phyloP scores from a whole-genome alignment of 2,113 vertebrate genomes.

The Alosa alosa region DNA sequence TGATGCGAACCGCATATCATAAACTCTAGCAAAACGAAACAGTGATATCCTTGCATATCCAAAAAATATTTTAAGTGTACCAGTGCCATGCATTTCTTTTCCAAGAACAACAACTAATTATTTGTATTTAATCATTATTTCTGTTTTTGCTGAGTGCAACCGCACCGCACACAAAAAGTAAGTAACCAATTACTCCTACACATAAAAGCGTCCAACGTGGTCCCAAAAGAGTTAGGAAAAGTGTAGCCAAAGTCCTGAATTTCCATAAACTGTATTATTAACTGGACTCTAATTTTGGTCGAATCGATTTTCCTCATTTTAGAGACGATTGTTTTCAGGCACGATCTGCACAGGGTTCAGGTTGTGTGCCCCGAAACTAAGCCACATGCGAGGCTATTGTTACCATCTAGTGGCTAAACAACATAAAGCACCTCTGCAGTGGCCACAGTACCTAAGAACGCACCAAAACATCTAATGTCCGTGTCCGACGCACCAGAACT shows the following conservation, averaged over 20 bases:
- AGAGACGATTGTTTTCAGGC: not conserved
- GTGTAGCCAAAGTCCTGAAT: not conserved
- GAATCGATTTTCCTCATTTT: not conserved
- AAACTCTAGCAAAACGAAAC: not conserved
- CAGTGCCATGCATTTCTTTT: not conserved
- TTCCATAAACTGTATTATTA: not conserved
- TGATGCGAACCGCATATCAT: not conserved
- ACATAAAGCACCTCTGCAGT: conserved; percentile 44
- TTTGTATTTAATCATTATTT: not conserved
- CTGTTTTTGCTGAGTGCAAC: not conserved
- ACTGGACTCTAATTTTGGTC: not conserved
- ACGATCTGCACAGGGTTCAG: not conserved
- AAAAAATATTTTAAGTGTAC: no score
- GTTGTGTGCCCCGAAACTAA: conserved; percentile 18
- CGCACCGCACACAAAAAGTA: not conserved
- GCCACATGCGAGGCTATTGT: conserved; percentile 57
- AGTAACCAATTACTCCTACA: not conserved
- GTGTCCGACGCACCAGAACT: not conserved
- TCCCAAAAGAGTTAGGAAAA: not conserved
- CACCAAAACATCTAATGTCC: not conserved
- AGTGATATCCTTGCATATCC: not conserved
- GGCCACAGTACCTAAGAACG: not conserved
- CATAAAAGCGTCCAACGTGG: not conserved
- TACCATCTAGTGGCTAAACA: conserved; percentile 74
- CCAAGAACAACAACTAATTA: not conserved